These are phyloP conservation scores for Pinna nobilis DNA, from an alignment of 1,140 invertebrate genomes.

Conservation along the genomic window DNA sequence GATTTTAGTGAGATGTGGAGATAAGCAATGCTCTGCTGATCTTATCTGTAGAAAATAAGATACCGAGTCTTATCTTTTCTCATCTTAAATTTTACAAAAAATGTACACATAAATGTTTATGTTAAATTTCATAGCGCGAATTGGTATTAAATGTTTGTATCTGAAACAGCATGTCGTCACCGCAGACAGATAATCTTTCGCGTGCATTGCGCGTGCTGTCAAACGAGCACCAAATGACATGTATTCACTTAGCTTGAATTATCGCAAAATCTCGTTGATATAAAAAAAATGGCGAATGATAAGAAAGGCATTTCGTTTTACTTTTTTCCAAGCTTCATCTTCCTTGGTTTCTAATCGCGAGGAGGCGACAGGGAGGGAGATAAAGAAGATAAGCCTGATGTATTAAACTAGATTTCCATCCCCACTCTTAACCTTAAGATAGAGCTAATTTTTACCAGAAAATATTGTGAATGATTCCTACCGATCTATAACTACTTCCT, in stretches of 20 bases:
- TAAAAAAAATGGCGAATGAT: constrained; percentile 10
- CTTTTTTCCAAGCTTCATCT: constrained; percentile 17
- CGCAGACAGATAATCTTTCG: constrained; percentile 23
- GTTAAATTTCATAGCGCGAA: constrained; percentile 20
- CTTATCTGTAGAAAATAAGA: too few relatives aligned
- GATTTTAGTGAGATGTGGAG: too few relatives aligned
- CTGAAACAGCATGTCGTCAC: constrained; percentile 21
- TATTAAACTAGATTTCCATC: constrained; percentile 23
- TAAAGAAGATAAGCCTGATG: constrained; percentile 8
- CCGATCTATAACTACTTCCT: too few relatives aligned
- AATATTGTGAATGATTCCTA: too few relatives aligned
- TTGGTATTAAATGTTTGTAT: constrained; percentile 26
- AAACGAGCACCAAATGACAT: constrained; percentile 37
- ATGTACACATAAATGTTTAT: constrained; percentile 12
- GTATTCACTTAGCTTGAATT: constrained; percentile 29
- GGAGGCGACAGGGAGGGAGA: constrained; percentile 10
- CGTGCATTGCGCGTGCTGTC: constrained; percentile 42
- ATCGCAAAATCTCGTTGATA: constrained; percentile 39
- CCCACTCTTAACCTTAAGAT: constrained; percentile 16
- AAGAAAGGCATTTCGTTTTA: constrained; percentile 24
- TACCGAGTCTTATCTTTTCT: constrained; percentile 18
- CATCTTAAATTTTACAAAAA: constrained; percentile 15
- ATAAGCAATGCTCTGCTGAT: too few relatives aligned
- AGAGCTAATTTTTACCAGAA: too few relatives aligned
- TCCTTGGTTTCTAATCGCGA: not conserved